phyloP scores from a whole-genome alignment of 2,113 vertebrate genomes.

The Amblyornis subalaris region DNA sequence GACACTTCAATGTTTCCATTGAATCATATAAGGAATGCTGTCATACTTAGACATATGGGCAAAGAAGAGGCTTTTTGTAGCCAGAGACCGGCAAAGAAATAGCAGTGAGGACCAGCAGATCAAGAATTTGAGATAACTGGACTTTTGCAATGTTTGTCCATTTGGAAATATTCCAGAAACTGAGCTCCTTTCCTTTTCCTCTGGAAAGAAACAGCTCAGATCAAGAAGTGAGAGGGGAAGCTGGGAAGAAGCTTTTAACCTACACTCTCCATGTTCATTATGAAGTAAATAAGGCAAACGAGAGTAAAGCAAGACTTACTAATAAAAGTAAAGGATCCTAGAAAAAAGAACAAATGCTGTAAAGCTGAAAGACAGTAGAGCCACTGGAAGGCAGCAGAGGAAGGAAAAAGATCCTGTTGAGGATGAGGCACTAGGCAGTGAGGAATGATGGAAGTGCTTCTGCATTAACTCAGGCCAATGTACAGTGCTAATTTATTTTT shows the following conservation, averaged over 20 bases:
- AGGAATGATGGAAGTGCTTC: not conserved
- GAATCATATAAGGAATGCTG: not conserved
- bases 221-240: not conserved
- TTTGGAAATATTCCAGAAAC: not conserved
- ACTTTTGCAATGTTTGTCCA: not conserved
- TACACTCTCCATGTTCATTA: not conserved
- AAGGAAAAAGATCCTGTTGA: not conserved
- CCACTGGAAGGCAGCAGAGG: slow-evolving; percentile 27
- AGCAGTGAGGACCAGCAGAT: not conserved
- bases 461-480: not conserved
- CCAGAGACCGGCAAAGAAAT: not conserved
- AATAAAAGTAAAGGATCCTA: not conserved
- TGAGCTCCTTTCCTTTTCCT: not conserved
- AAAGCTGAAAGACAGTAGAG: not conserved
- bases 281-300: not conserved
- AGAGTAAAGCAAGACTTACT: not conserved
- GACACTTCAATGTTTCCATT: not conserved
- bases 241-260: not conserved
- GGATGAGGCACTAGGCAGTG: not conserved
- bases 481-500: not conserved
- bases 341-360: not conserved
- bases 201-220: not conserved
- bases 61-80: not conserved
- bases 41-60: not conserved
- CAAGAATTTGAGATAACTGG: not conserved